Conservation (phyloP, 2,888 invertebrate genomes). For the Hypercompe scribonia region DNA sequence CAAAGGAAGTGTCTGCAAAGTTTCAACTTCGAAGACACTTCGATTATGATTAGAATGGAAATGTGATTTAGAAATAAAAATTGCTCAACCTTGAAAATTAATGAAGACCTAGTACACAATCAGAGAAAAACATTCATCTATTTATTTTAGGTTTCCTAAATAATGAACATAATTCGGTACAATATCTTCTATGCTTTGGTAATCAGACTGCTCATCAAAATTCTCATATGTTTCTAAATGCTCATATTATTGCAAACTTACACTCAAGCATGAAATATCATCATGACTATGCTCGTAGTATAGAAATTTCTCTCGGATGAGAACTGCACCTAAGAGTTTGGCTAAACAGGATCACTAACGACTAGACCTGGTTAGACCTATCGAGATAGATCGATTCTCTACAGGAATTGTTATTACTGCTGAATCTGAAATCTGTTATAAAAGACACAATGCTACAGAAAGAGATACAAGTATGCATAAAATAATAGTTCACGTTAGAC, state of each 20-base stretch:
- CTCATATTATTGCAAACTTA: too few species aligned
- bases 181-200: too few species aligned
- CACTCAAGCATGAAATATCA: too few species aligned
- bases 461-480: neutral
- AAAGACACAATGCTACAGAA: neutral
- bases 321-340: too few species aligned
- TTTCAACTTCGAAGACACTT: slow-evolving; percentile 42
- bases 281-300: too few species aligned
- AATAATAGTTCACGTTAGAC: neutral
- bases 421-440: neutral
- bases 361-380: too few species aligned
- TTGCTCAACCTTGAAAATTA: neutral
- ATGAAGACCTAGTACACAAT: neutral
- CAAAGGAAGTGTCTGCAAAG: slow-evolving; percentile 53
- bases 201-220: too few species aligned
- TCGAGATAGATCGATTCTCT: too few species aligned
- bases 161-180: neutral
- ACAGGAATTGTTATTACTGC: too few species aligned
- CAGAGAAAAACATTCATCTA: neutral
- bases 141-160: neutral
- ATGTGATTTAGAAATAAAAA: neutral
- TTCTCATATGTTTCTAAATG: too few species aligned
- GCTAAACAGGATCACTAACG: too few species aligned
- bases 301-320: too few species aligned
- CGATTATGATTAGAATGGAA: slow-evolving; percentile 26